A percentile compares a stretch with the other conserved stretches of the same genome.
Evolutionary conservation across 2,888 invertebrate species (phyloP).

Genomic region (Heliconius charithonia): DNA sequence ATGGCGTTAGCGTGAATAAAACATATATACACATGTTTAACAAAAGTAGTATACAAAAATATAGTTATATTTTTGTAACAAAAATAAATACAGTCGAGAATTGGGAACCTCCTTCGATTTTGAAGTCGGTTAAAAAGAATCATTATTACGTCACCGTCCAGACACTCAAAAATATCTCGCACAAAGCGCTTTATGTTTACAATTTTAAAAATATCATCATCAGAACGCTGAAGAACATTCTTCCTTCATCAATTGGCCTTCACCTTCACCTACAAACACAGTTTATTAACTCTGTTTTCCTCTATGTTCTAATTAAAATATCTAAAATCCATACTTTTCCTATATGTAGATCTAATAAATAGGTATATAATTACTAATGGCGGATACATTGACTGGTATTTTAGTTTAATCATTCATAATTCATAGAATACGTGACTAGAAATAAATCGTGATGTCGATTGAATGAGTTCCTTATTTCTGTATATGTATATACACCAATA

Average conservation of each 20-base stretch:
- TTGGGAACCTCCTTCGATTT: too few species aligned
- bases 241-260: conserved; percentile 22
- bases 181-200: background rate
- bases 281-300: conserved; percentile 12
- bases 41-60: background rate
- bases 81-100: background rate
- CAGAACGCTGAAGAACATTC: background rate
- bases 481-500: background rate
- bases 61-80: background rate
- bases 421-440: conserved; percentile 3
- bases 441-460: conserved; percentile 13
- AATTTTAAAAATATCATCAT: conserved; percentile 11
- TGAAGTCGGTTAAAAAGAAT: background rate
- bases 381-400: conserved; percentile 4
- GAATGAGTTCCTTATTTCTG: background rate
- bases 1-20: conserved; percentile 1
- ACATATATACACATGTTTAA: background rate
- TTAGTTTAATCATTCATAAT: conserved; percentile 8
- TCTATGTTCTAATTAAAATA: background rate
- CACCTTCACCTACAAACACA: conserved; percentile 36
- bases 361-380: background rate
- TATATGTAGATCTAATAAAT: background rate
- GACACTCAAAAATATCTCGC: background rate
- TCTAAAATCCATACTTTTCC: background rate
- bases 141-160: background rate